These are phyloP conservation scores for Sparidentex hasta DNA, from an alignment of 2,797 vertebrate genomes.

Conservation along the genomic window DNA sequence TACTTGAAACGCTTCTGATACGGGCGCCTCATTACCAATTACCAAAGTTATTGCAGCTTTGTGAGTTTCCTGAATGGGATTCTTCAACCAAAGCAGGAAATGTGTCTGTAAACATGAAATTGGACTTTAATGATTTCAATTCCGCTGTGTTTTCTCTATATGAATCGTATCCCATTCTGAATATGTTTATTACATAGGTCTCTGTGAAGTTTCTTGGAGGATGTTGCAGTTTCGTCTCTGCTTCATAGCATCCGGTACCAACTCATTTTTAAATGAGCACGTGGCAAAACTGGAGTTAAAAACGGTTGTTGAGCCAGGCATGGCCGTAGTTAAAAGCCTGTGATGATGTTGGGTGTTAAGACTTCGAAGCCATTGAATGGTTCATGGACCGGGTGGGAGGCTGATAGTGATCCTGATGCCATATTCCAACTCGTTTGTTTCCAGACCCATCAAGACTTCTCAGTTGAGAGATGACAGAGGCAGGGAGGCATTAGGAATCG, in stretches of 20 bases:
- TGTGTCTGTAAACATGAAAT: constrained; percentile 68
- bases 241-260: constrained; percentile 14
- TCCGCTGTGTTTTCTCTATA: constrained; percentile 55
- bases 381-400: constrained; percentile 50
- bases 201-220: constrained; percentile 33
- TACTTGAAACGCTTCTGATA: constrained; percentile 67
- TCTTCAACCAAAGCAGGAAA: constrained; percentile 64
- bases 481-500: constrained; percentile 57
- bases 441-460: constrained; percentile 44
- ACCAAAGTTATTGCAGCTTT: constrained; percentile 63
- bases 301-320: constrained; percentile 8
- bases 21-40: constrained; percentile 62
- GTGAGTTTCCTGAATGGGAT: constrained; percentile 63
- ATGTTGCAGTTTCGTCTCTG: constrained; percentile 12
- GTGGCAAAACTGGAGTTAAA: constrained; percentile 17
- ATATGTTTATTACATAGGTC: constrained; percentile 34
- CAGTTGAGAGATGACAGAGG: constrained; percentile 61
- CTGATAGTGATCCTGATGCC: constrained; percentile 46
- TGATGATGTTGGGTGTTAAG: constrained; percentile 35
- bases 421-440: constrained; percentile 60
- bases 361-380: constrained; percentile 33
- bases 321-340: constrained; percentile 21
- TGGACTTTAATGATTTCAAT: constrained; percentile 70
- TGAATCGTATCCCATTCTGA: constrained; percentile 47
- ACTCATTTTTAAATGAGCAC: neutral